Evolutionary conservation across 2,797 vertebrate species (phyloP), one percentile per base, ranked within the genome.

Genomic region (Helicolenus hilgendorfi): DNA sequence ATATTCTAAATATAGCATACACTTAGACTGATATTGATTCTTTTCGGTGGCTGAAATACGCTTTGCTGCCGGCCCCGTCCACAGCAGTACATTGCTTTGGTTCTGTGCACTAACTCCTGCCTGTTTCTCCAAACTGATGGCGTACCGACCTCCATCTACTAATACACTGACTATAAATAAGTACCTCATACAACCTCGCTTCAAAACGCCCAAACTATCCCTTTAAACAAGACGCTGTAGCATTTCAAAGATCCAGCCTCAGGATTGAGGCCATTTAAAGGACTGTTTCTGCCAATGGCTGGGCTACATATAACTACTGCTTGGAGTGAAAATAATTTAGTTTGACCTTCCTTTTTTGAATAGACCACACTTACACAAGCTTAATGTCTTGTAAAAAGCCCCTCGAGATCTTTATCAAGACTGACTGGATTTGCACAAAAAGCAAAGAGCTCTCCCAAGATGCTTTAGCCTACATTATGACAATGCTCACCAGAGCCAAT

Each of bases 401-500:
- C 83, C 81, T 75, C 38, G 62, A 82, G 76, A 77, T 70, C 69
- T 89, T 74, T 41, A 77, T 77, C 73, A 65, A 91, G 91, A 88
- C 77, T 89, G 83, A 91, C 55, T 78, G 91, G 83, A 72, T 90
- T 81, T 53, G 63, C 75, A 96, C 89, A 96, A 95, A 93, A 95
- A 80, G 64, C 13, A 31, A 85, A 91, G 74, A 84, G 84, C 85
- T 81, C 77, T 83, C 72, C 56, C 18, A 64, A 63, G 60, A 94
- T 78, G 79, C 83, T 85, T 90, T 92, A 92, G 85, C 93, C 92
- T 88, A 93, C 84, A 94, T 96, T 87, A 73, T 81, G 35, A 94
- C 91, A 92, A 94, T 90, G 71, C 79, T 75, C 67, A 76, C 33
- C 15, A 60, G 27, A 84, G 88, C 79, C 63, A 58, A 76, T 81